Evolutionary conservation across 1,140 invertebrate species (phyloP).

Genomic region (Chlorops oryzae): DNA sequence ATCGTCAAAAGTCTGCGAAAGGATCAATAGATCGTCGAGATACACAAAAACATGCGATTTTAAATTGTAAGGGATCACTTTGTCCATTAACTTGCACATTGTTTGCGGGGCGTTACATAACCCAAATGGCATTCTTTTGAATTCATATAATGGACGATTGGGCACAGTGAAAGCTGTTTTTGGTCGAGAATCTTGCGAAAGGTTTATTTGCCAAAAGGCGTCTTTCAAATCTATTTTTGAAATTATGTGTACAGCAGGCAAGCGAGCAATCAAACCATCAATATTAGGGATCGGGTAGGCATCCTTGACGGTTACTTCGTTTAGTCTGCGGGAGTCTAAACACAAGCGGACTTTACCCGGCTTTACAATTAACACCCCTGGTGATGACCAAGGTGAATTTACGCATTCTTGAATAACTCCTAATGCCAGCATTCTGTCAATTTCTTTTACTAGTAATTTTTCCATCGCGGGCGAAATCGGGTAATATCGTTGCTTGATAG

Average conservation of each 20-base stretch:
- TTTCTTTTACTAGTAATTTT: slow-evolving; percentile 19
- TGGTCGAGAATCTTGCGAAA: slow-evolving; percentile 13
- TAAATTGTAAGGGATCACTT: slow-evolving; percentile 2
- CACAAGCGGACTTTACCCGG: slow-evolving; percentile 23
- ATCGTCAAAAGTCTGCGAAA: slow-evolving; percentile 3
- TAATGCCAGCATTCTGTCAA: slow-evolving; percentile 23
- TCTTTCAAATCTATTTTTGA: slow-evolving; percentile 26
- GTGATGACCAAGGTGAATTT: slow-evolving; percentile 14
- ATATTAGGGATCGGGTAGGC: slow-evolving; percentile 31
- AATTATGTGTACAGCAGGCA: slow-evolving; percentile 29
- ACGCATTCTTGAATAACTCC: slow-evolving; percentile 22
- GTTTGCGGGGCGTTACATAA: slow-evolving; percentile 12
- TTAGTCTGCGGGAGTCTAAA: slow-evolving; percentile 41
- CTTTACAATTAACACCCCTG: slow-evolving; percentile 2
- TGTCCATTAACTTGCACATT: slow-evolving; percentile 11
- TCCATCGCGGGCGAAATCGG: slow-evolving; percentile 21
- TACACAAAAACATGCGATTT: slow-evolving; percentile 12
- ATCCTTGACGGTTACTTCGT: slow-evolving; percentile 38
- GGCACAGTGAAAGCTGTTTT: slow-evolving; percentile 44
- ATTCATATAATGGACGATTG: slow-evolving; percentile 23
- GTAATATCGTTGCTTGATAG: slow-evolving; percentile 24
- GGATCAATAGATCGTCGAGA: slow-evolving; percentile 12
- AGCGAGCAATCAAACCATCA: slow-evolving; percentile 28
- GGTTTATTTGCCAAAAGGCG: slow-evolving; percentile 31
- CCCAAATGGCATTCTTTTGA: slow-evolving; percentile 7